Evolutionary conservation across 2,113 vertebrate genomes (phyloP), one percentile per base, ranked within the genome.

Genomic region (Fukomys damarensis): DNA sequence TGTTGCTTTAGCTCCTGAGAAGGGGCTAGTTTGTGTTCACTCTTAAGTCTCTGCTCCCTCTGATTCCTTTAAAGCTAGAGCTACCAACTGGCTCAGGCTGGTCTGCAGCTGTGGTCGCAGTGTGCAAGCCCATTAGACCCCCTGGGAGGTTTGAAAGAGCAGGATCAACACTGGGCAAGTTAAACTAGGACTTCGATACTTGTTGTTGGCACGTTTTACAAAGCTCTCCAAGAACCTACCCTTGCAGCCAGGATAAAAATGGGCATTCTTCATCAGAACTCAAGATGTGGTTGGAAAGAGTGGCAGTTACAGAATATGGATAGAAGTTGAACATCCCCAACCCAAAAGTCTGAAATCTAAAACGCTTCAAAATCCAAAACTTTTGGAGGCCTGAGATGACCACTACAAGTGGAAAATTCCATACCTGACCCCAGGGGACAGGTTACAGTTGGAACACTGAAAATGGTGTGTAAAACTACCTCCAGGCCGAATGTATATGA

Each of bases 141-240:
- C 38, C 56, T 5, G 46, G 38, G 19, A 7, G 6, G 28, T 6
- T 82, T 49, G 13, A 22, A 68, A 54, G n/a, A 4, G 1, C n/a
- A 17, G 0, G 0, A 7, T 58, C 0, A 5, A 13, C 3, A 3
- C 0, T 2, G 32, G 35, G 56, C 26, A 46, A 9, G 8, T 6
- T 52, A 7, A 12, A 12, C 43, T 65, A 26, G 84, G 28, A 12
- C 11, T 38, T 30, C 70, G 38, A 56, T n/a, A 22, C 5, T 22
- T 43, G 63, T 3, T 7, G 0, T 70, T 30, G 2, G 13, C 0
- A 26, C 35, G 17, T 65, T 26, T 30, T 72, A 41, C 16, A 49
- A 49, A 81, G 65, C 35, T 43, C 49, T 65, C 35, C 54, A 6
- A 14, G n/a, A 16, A 13, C 61, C 24, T 46, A 68, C 5, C 54